phyloP scores from a whole-genome alignment of 2,888 invertebrate genomes.

The Callinectes sapidus region DNA sequence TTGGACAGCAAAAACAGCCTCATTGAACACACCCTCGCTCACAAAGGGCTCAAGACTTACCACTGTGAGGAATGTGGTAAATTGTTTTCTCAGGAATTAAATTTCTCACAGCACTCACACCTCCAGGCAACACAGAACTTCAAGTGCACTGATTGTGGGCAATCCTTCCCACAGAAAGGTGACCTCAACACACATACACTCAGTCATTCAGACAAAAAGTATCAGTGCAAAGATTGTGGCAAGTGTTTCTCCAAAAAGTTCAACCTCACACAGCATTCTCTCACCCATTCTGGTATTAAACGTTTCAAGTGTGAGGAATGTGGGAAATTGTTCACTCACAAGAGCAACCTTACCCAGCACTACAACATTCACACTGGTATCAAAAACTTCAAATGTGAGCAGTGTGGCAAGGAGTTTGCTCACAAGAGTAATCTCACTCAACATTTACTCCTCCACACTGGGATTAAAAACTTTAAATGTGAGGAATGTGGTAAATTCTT shows the following conservation, averaged over 20 bases:
- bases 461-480: slow-evolving; percentile 42
- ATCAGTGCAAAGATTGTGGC: slow-evolving; percentile 42
- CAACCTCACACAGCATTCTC: slow-evolving; percentile 40
- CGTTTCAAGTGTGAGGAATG: slow-evolving; percentile 42
- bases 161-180: slow-evolving; percentile 21
- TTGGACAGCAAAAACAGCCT: slow-evolving; percentile 21
- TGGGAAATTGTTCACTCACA: slow-evolving; percentile 36
- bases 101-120: background rate
- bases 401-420: slow-evolving; percentile 21
- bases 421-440: background rate
- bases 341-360: slow-evolving; percentile 36
- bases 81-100: slow-evolving; percentile 14
- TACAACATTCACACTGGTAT: slow-evolving; percentile 33
- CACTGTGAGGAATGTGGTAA: slow-evolving; percentile 45
- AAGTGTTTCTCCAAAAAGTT: slow-evolving; percentile 8
- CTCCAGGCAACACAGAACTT: slow-evolving; percentile 16
- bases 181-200: slow-evolving; percentile 37
- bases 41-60: slow-evolving; percentile 23
- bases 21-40: slow-evolving; percentile 14
- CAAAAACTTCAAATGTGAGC: slow-evolving; percentile 14
- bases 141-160: slow-evolving; percentile 18
- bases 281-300: slow-evolving; percentile 46
- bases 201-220: slow-evolving; percentile 38
- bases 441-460: slow-evolving; percentile 35
- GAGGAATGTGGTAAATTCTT: slow-evolving; percentile 44